These are phyloP conservation scores for Notodonta ziczac DNA, from an alignment of 2,888 invertebrate species.

Conservation along the genomic window DNA sequence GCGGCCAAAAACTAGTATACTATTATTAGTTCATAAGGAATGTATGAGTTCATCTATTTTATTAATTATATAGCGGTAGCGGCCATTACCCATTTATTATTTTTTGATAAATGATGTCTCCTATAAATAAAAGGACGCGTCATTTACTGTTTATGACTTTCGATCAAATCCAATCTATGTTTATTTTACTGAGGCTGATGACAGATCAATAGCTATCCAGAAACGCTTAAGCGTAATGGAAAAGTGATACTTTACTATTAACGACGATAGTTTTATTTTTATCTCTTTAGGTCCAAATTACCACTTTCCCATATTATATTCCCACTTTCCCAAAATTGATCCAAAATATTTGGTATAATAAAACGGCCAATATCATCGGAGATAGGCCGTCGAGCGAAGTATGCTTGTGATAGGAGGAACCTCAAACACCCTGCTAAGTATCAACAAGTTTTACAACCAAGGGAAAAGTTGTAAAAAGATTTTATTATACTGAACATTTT, in stretches of 20 bases:
- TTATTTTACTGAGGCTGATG: constrained; percentile 31
- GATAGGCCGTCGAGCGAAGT: constrained; percentile 19
- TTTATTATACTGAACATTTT: constrained; percentile 20
- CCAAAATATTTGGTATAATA: constrained; percentile 19
- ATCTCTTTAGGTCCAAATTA: no score
- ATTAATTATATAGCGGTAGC: constrained; percentile 6
- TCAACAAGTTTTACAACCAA: constrained; percentile 20
- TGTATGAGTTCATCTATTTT: background rate
- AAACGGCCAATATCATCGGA: constrained; percentile 20
- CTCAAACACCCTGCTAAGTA: constrained; percentile 7
- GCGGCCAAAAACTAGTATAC: no score
- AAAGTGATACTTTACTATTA: constrained; percentile 27
- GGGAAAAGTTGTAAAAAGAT: constrained; percentile 18
- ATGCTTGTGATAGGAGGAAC: constrained; percentile 18
- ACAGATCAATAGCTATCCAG: constrained; percentile 32
- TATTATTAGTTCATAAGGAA: background rate
- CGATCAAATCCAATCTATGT: constrained; percentile 27
- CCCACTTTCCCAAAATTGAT: no score
- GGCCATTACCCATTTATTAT: constrained; percentile 17
- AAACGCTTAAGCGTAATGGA: constrained; percentile 22
- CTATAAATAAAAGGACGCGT: constrained; percentile 24
- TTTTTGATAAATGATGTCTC: constrained; percentile 20
- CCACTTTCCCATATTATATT: no score
- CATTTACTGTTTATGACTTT: constrained; percentile 28
- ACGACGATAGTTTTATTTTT: no score